Conservation (phyloP, 2,797 vertebrate species). For the Merluccius polli region DNA sequence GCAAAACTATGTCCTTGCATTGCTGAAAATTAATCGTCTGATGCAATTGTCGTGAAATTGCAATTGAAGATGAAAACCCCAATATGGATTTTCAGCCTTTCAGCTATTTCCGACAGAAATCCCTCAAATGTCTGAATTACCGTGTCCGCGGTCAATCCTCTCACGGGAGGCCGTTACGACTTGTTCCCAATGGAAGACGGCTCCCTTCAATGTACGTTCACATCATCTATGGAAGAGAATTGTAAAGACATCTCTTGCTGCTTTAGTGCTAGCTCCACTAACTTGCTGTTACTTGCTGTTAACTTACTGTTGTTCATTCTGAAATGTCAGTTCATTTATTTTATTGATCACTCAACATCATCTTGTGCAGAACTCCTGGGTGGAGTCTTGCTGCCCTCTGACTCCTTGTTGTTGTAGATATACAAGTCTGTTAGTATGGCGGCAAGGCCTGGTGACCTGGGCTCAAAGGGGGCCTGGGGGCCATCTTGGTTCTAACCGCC, state of each 20-base stretch:
- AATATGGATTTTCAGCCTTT: background rate
- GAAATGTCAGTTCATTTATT: background rate
- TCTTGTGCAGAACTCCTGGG: background rate
- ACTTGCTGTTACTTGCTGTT: background rate
- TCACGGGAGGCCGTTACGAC: background rate
- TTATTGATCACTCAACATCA: background rate
- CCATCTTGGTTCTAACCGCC: background rate
- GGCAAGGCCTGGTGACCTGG: background rate
- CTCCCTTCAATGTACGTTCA: background rate
- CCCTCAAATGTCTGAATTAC: background rate
- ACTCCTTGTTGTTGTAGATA: background rate
- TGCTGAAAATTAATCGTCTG: background rate
- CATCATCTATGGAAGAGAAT: background rate
- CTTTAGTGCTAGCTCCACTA: background rate
- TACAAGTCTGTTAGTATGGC: background rate
- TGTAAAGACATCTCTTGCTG: background rate
- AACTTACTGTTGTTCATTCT: background rate
- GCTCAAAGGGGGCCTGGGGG: background rate
- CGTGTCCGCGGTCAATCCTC: background rate
- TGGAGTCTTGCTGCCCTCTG: background rate
- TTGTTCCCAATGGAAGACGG: background rate
- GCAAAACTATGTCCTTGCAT: conserved; percentile 54
- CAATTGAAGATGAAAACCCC: background rate
- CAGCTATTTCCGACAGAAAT: background rate
- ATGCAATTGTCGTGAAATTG: background rate